phyloP scores from a whole-genome alignment of 1,140 invertebrate species.

The Drosophila tani region DNA sequence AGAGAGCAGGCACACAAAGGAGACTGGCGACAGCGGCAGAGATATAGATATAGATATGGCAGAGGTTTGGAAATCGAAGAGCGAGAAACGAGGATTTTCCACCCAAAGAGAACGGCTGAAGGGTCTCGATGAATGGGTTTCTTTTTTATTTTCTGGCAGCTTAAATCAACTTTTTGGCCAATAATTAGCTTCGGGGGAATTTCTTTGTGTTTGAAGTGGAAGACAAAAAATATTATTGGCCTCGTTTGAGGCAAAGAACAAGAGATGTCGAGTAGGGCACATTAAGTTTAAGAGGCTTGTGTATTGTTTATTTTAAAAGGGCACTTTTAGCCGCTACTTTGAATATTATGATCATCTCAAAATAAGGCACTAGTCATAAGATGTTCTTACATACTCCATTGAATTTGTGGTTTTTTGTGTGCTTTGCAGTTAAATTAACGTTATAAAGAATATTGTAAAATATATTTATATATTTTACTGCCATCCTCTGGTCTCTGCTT shows the following conservation, averaged over 20 bases:
- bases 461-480: background rate
- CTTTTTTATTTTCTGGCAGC: conserved; percentile 10
- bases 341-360: background rate
- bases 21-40: conserved; percentile 30
- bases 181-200: conserved; percentile 24
- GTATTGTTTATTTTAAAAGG: background rate
- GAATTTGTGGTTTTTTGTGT: background rate
- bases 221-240: background rate
- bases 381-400: background rate
- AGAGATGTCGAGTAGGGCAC: background rate
- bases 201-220: background rate
- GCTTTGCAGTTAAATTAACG: too few relatives aligned
- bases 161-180: conserved; percentile 31
- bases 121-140: conserved; percentile 26
- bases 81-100: background rate
- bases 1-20: conserved; percentile 45
- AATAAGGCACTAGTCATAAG: too few relatives aligned
- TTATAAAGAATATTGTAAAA: background rate
- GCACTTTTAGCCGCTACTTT: background rate
- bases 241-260: background rate
- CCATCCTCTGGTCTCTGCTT: fast-evolving
- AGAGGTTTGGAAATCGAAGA: background rate
- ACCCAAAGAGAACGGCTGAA: conserved; percentile 24
- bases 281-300: background rate
- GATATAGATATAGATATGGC: conserved; percentile 9